phyloP scores from a whole-genome alignment of 2,113 vertebrate genomes.

The Mormyrus lacerda region DNA sequence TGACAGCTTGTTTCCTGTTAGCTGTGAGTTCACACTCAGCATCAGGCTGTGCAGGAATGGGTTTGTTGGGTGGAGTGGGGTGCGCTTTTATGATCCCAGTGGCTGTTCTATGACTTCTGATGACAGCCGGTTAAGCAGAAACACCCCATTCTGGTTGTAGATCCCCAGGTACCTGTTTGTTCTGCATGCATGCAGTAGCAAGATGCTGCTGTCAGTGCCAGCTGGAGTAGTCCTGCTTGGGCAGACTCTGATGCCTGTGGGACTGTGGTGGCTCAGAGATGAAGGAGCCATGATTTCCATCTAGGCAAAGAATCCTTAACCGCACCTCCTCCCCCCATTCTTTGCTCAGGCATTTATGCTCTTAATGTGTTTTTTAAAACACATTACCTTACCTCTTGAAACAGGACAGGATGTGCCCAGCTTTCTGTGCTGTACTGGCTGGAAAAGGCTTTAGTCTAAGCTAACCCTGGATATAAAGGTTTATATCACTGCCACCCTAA shows the following conservation, averaged over 20 bases:
- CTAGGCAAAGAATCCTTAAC: not conserved
- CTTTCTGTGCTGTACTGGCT: not conserved
- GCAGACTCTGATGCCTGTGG: not conserved
- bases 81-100: not conserved
- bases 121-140: not conserved
- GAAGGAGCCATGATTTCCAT: not conserved
- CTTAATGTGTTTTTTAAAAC: not conserved
- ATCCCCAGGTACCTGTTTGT: not conserved
- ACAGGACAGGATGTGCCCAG: not conserved
- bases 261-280: not conserved
- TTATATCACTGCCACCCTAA: not conserved
- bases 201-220: not conserved
- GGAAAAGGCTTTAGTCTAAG: not conserved
- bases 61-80: too few species aligned
- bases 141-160: not conserved
- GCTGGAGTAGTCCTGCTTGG: slow-evolving; percentile 1
- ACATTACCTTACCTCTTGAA: not conserved
- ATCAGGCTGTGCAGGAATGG: not conserved
- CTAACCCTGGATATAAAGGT: not conserved
- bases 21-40: not conserved
- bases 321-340: not conserved
- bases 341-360: not conserved
- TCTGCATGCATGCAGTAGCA: not conserved
- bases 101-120: not conserved
- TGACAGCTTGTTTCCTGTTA: not conserved